Evolutionary conservation across 2,888 invertebrate genomes (phyloP).

Genomic region (Cataglyphis livida): DNA sequence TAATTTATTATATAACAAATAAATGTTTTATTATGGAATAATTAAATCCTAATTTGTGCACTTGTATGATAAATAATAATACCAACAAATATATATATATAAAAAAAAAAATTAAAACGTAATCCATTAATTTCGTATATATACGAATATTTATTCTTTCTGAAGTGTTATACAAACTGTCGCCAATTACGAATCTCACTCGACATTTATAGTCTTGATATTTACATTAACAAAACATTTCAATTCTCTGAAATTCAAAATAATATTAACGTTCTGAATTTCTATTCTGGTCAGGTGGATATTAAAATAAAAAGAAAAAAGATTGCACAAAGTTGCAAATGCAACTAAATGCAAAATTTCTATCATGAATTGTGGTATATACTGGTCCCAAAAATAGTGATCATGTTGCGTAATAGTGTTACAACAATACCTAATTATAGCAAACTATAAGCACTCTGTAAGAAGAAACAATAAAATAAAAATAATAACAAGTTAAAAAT

Average conservation of each 20-base stretch:
- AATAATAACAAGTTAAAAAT: constrained; percentile 30
- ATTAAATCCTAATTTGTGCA: neutral
- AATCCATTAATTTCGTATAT: constrained; percentile 20
- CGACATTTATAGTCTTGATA: constrained; percentile 59
- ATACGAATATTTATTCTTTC: constrained; percentile 58
- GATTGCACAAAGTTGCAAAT: neutral
- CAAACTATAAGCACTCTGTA: neutral
- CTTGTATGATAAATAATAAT: constrained; percentile 6
- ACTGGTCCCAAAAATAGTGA: constrained; percentile 69
- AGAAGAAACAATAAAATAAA: constrained; percentile 33
- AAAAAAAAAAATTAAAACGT: neutral
- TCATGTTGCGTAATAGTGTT: constrained; percentile 21
- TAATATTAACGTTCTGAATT: neutral
- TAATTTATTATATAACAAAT: constrained; percentile 28
- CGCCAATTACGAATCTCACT: constrained; percentile 58
- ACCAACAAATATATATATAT: neutral
- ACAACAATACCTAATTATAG: constrained; percentile 13
- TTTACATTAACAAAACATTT: neutral
- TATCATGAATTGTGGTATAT: constrained; percentile 51
- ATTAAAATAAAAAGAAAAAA: constrained; percentile 37
- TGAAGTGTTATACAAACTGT: constrained; percentile 67
- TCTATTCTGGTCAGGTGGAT: neutral
- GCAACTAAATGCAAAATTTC: constrained; percentile 17
- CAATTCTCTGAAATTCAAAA: constrained; percentile 15
- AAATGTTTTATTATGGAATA: constrained; percentile 27